Evolutionary conservation across 2,888 invertebrate genomes (phyloP).

Genomic region (Lagria hirta): DNA sequence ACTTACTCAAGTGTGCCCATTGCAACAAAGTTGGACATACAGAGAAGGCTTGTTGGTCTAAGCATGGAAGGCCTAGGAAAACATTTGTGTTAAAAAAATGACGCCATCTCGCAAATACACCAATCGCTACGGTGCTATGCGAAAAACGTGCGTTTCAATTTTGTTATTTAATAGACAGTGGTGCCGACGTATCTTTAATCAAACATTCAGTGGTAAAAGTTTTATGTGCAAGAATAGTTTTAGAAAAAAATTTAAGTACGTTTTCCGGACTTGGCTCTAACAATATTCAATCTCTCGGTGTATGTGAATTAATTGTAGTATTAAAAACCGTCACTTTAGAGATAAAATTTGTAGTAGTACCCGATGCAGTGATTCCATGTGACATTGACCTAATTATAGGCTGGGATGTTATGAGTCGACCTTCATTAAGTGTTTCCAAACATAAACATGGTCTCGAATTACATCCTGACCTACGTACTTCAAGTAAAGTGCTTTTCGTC

Average conservation of each 20-base stretch:
- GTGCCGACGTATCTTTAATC: constrained; percentile 30
- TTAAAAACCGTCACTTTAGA: constrained; percentile 26
- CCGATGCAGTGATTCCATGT: constrained; percentile 23
- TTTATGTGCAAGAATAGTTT: constrained; percentile 19
- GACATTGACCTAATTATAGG: constrained; percentile 25
- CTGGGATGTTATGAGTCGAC: constrained; percentile 27
- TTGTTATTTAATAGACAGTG: constrained; percentile 30
- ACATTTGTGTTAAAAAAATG: constrained; percentile 18
- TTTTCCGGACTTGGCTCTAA: too few species aligned
- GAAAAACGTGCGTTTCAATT: constrained; percentile 18
- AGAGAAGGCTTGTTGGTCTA: constrained; percentile 27
- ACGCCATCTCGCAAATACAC: constrained; percentile 25
- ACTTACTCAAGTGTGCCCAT: constrained; percentile 15
- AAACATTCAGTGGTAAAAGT: constrained; percentile 19
- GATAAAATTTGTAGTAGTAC: constrained; percentile 25
- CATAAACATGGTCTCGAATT: constrained; percentile 14
- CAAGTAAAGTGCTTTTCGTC: constrained; percentile 4
- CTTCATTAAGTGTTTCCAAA: constrained; percentile 12
- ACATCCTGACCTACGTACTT: constrained; percentile 10
- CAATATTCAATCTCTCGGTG: constrained; percentile 25
- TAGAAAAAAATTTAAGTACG: too few species aligned
- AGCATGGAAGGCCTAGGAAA: constrained; percentile 20
- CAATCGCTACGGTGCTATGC: constrained; percentile 27
- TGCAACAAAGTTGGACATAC: constrained; percentile 29
- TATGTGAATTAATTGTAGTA: constrained; percentile 24